These are phyloP conservation scores for Baccha elongata DNA, from an alignment of 2,888 invertebrate genomes.

Conservation along the genomic window DNA sequence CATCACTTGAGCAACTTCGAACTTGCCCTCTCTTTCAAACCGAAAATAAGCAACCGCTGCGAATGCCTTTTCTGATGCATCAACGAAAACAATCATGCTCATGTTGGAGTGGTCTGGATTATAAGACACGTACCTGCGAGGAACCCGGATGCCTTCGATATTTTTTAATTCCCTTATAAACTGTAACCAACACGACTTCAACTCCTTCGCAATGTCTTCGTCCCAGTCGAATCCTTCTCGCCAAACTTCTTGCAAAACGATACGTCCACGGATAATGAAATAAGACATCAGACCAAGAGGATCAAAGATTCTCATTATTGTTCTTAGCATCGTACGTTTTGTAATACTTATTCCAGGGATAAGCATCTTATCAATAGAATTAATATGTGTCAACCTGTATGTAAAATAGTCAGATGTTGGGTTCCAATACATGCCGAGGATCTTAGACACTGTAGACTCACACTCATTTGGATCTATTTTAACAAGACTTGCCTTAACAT, in stretches of 20 bases:
- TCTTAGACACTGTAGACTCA: background rate
- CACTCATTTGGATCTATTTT: slow-evolving; percentile 10
- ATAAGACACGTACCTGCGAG: slow-evolving; percentile 10
- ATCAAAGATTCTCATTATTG: slow-evolving; percentile 13
- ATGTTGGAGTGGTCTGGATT: slow-evolving; percentile 16
- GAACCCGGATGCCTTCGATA: slow-evolving; percentile 2
- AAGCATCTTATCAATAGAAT: background rate
- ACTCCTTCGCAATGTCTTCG: background rate
- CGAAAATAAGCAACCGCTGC: slow-evolving; percentile 2
- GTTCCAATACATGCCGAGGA: slow-evolving; percentile 10
- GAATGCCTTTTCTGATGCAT: slow-evolving; percentile 17
- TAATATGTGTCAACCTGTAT: slow-evolving; percentile 4
- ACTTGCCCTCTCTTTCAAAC: slow-evolving; percentile 14
- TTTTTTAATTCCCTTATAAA: slow-evolving; percentile 14
- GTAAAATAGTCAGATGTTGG: slow-evolving; percentile 2
- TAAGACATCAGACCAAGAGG: slow-evolving; percentile 17
- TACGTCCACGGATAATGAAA: slow-evolving; percentile 22
- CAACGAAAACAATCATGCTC: slow-evolving; percentile 16
- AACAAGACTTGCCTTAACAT: background rate
- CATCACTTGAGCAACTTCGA: slow-evolving; percentile 10
- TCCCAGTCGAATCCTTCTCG: slow-evolving; percentile 32
- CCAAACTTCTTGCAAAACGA: slow-evolving; percentile 28
- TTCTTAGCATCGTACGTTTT: slow-evolving; percentile 3
- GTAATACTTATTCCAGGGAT: background rate
- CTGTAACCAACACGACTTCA: background rate